Evolutionary conservation across 2,888 invertebrate species (phyloP).

Genomic region (Machimus atricapillus): DNA sequence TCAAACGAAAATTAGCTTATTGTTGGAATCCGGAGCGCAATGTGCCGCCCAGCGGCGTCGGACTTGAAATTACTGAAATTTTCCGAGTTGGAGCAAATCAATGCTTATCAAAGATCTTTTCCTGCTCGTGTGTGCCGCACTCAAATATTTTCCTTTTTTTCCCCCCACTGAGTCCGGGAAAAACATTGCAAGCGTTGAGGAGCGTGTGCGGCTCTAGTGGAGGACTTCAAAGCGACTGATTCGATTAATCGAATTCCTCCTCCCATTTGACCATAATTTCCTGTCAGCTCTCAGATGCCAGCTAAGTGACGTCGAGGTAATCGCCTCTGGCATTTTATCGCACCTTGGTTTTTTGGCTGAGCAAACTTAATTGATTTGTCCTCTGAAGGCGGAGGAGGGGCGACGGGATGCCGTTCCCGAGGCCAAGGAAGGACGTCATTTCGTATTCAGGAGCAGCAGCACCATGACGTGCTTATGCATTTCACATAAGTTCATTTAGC

Average conservation of each 20-base stretch:
- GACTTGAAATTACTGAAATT: constrained; percentile 26
- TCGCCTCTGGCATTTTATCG: constrained; percentile 29
- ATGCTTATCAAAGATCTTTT: constrained; percentile 24
- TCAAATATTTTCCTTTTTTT: constrained; percentile 18
- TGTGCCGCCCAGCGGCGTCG: background rate
- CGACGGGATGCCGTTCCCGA: background rate
- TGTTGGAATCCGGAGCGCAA: background rate
- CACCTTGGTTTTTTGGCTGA: constrained; percentile 36
- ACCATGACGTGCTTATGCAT: constrained; percentile 33
- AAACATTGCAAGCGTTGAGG: background rate
- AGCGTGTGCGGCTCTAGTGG: background rate
- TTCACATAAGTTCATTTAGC: constrained; percentile 39
- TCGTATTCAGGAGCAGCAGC: background rate
- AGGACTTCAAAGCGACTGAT: constrained; percentile 36
- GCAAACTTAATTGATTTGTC: constrained; percentile 34
- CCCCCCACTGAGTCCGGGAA: background rate
- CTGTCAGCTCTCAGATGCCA: constrained; percentile 30
- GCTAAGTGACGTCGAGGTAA: constrained; percentile 36
- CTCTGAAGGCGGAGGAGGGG: background rate
- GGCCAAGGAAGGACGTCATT: background rate
- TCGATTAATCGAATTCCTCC: constrained; percentile 38
- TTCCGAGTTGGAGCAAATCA: constrained; percentile 15
- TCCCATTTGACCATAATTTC: constrained; percentile 36
- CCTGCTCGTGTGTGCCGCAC: background rate
- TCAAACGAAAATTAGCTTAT: constrained; percentile 27